These are phyloP conservation scores for Apteryx mantelli DNA, from an alignment of 2,113 vertebrate species.

Conservation along the genomic window DNA sequence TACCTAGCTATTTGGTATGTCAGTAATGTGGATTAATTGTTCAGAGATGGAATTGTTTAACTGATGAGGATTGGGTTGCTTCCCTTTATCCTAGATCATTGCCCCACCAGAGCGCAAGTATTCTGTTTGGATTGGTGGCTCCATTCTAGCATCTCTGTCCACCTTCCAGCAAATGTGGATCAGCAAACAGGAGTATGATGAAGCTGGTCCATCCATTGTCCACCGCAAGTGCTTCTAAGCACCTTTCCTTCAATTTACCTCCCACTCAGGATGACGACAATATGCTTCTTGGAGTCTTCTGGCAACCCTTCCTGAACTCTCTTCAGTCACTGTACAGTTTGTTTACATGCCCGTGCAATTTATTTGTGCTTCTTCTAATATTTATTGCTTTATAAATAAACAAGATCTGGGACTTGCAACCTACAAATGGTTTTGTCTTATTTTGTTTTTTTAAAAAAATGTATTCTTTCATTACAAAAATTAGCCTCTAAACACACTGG, in stretches of 20 bases:
- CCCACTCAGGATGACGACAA: constrained; percentile 75
- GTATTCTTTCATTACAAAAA: not conserved
- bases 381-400: constrained; percentile 95
- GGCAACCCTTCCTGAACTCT: constrained; percentile 70
- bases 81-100: constrained; percentile 83
- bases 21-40: not conserved
- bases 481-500: not conserved
- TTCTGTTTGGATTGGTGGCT: constrained; percentile 87
- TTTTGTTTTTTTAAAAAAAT: not conserved
- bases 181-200: constrained; percentile 94
- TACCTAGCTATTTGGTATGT: not conserved
- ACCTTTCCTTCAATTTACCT: constrained; percentile 33
- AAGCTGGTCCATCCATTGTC: constrained; percentile 93
- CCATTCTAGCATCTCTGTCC: constrained; percentile 85
- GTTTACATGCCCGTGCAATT: constrained; percentile 87
- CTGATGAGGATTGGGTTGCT: not conserved
- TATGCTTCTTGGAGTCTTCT: constrained; percentile 77
- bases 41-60: not conserved
- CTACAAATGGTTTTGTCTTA: constrained; percentile 30
- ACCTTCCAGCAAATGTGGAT: constrained; percentile 98
- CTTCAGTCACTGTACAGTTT: constrained; percentile 86
- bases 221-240: constrained; percentile 94
- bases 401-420: constrained; percentile 78
- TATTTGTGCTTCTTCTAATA: constrained; percentile 86
- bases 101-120: constrained; percentile 89